Conservation (phyloP, 2,797 vertebrate species). For the Coregonus ussuriensis region DNA sequence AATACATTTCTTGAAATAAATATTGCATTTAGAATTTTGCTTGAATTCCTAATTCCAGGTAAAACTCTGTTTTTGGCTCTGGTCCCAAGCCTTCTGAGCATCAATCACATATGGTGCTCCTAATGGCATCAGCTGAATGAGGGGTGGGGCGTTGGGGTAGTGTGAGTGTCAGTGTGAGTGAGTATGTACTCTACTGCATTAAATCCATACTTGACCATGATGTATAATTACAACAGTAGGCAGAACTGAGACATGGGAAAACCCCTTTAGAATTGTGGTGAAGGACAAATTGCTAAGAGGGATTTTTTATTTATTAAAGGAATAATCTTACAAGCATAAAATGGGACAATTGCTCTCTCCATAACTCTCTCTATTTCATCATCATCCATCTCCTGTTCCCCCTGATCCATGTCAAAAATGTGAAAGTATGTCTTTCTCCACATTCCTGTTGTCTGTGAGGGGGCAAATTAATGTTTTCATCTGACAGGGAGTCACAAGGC, state of each 20-base stretch:
- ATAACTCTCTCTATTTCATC: too few relatives aligned
- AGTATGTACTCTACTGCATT: background rate
- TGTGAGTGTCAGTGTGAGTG: background rate
- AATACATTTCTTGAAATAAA: too few relatives aligned
- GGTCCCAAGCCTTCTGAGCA: background rate
- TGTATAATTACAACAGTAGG: constrained; percentile 3
- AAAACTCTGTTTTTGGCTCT: background rate
- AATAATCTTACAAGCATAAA: background rate
- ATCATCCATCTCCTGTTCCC: too few relatives aligned
- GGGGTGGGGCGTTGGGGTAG: background rate
- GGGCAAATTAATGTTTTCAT: too few relatives aligned
- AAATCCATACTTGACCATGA: background rate
- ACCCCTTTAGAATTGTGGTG: background rate
- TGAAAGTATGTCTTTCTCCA: too few relatives aligned
- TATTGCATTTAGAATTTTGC: too few relatives aligned
- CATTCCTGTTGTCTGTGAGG: too few relatives aligned
- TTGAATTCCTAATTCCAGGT: too few relatives aligned
- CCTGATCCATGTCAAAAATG: too few relatives aligned
- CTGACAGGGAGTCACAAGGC: too few relatives aligned
- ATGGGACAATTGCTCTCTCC: background rate
- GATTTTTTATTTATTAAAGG: background rate
- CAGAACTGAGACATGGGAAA: constrained; percentile 1
- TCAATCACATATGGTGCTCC: background rate
- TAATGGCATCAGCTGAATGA: background rate
- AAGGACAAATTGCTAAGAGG: background rate